Percentiles rank a stretch among this genome's conserved stretches.
Evolutionary conservation across 2,113 vertebrate species (phyloP).

Genomic region (Vombatus ursinus): DNA sequence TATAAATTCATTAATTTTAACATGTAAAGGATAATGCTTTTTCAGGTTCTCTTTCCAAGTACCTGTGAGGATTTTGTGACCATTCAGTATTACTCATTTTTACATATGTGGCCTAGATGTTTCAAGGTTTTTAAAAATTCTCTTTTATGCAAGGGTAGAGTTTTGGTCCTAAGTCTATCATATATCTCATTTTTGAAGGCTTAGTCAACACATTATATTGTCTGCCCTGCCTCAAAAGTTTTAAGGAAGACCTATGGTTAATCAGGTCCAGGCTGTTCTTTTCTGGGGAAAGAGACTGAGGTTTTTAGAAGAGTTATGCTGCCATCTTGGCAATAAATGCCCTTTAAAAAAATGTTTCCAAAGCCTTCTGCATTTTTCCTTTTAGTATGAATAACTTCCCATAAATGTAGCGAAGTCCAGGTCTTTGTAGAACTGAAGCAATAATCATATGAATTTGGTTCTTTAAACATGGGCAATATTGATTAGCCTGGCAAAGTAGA

Average conservation of each 20-base stretch:
- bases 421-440: not conserved
- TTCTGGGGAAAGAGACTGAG: too few species aligned
- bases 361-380: not conserved
- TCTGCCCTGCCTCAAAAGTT: not conserved
- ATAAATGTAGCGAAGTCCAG: not conserved
- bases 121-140: not conserved
- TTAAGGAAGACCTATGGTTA: not conserved
- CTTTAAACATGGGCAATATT: not conserved
- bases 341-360: not conserved
- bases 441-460: not conserved
- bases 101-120: not conserved
- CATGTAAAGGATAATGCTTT: not conserved
- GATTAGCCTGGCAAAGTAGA: not conserved
- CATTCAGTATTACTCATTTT: not conserved
- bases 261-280: not conserved
- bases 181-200: not conserved
- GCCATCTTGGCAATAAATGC: not conserved
- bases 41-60: not conserved
- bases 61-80: not conserved
- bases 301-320: not conserved
- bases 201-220: not conserved
- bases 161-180: not conserved
- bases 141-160: not conserved
- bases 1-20: not conserved
- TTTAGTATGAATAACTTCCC: not conserved